A percentile compares a stretch with the other conserved stretches of the same genome.
These are phyloP conservation scores for Thyatira batis DNA, from an alignment of 2,888 invertebrate species.

Conservation along the genomic window DNA sequence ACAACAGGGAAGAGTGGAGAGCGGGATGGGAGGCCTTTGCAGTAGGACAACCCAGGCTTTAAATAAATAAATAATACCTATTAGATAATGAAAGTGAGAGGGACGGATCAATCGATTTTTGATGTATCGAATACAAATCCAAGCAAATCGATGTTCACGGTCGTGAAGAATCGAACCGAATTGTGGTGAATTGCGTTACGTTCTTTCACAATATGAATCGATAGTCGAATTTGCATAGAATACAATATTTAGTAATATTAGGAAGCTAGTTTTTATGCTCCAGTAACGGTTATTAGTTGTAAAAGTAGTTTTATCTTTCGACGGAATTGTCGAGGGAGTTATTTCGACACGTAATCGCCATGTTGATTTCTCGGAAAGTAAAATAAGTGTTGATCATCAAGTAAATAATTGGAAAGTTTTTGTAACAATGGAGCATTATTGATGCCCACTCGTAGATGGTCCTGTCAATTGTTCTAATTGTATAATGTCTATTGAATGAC, in stretches of 20 bases:
- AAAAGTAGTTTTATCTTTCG: neutral
- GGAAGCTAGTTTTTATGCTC: neutral
- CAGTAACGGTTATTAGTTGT: neutral
- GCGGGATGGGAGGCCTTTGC: too few relatives aligned
- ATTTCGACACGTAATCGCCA: neutral
- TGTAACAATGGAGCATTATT: neutral
- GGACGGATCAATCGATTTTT: constrained; percentile 32
- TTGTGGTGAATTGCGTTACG: constrained; percentile 31
- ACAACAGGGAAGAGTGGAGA: too few relatives aligned
- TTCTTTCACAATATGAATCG: constrained; percentile 30
- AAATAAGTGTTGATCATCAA: neutral
- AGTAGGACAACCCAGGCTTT: too few relatives aligned
- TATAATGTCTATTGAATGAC: constrained; percentile 4
- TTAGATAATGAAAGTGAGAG: constrained; percentile 44
- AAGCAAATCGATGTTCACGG: constrained; percentile 53
- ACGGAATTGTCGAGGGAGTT: neutral
- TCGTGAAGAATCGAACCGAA: constrained; percentile 37
- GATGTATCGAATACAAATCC: constrained; percentile 18
- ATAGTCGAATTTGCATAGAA: neutral
- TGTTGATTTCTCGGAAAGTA: neutral
- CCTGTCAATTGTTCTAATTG: constrained; percentile 9
- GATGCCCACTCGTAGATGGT: too few relatives aligned
- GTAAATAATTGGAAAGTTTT: neutral
- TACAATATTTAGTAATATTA: neutral
- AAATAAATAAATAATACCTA: constrained; percentile 11